Evolutionary conservation across 2,113 vertebrate genomes (phyloP).

Genomic region (Stigmatopora nigra): DNA sequence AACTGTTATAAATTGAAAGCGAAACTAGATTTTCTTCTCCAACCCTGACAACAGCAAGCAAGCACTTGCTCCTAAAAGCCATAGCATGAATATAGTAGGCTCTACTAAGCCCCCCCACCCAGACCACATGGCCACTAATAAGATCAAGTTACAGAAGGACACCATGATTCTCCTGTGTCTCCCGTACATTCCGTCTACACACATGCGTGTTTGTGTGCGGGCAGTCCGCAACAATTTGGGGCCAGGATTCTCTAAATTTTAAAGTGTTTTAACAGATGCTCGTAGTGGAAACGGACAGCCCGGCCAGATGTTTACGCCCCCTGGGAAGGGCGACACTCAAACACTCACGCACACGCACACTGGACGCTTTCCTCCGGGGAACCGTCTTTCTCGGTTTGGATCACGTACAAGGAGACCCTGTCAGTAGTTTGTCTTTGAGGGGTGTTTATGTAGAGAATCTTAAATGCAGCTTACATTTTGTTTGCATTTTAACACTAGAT

Average conservation of each 20-base stretch:
- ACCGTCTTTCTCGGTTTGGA: neutral
- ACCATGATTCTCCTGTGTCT: neutral
- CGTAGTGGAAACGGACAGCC: conserved; percentile 34
- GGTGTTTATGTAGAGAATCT: conserved; percentile 1
- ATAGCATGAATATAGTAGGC: neutral
- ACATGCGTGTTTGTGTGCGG: conserved; percentile 3
- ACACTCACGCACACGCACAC: conserved; percentile 26
- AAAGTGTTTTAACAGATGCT: conserved; percentile 59
- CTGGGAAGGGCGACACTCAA: conserved; percentile 23
- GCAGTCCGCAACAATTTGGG: conserved; percentile 6
- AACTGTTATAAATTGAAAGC: no score
- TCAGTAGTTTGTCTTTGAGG: neutral
- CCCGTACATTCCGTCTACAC: neutral
- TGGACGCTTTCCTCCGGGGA: neutral
- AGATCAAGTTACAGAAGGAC: conserved; percentile 13
- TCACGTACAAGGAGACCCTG: conserved; percentile 27
- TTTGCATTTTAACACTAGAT: no score
- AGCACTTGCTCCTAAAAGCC: neutral
- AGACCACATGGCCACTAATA: neutral
- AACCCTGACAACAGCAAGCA: neutral
- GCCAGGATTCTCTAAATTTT: conserved; percentile 7
- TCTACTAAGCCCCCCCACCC: neutral
- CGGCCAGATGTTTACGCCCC: conserved; percentile 50
- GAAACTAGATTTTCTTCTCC: no score
- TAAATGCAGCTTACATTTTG: no score